These are phyloP conservation scores for human DNA, from an alignment of 2,113 vertebrate species.

Conservation along the genomic window DNA sequence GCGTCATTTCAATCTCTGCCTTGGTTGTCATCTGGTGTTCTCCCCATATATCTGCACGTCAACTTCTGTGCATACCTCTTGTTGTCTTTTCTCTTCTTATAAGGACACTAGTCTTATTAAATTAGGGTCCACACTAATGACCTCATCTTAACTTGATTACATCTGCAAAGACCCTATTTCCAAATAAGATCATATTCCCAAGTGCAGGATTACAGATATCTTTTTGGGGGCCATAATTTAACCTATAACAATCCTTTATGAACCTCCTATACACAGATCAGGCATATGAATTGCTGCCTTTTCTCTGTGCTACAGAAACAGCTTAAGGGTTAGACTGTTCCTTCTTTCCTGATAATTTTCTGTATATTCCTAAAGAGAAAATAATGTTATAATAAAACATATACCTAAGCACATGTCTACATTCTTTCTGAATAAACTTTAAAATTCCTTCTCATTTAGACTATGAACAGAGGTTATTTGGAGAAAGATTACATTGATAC, in stretches of 20 bases:
- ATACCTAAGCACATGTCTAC: neutral
- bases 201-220: too few species aligned
- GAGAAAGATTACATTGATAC: neutral
- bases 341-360: neutral
- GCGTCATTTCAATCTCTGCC: neutral
- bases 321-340: neutral
- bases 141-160: neutral
- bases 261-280: neutral
- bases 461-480: neutral
- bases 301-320: neutral
- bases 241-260: too few species aligned
- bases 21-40: rapidly evolving
- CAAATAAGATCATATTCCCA: neutral
- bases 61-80: neutral
- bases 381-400: neutral
- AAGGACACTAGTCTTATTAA: neutral
- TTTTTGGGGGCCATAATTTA: neutral
- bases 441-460: neutral
- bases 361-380: neutral
- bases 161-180: neutral
- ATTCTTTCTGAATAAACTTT: neutral
- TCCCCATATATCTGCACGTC: rapidly evolving
- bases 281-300: neutral
- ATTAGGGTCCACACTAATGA: neutral
- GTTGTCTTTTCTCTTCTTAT: neutral